Evolutionary conservation across 2,888 invertebrate species (phyloP), one percentile per base, ranked within the genome.

Genomic region (Mythimna albipuncta): DNA sequence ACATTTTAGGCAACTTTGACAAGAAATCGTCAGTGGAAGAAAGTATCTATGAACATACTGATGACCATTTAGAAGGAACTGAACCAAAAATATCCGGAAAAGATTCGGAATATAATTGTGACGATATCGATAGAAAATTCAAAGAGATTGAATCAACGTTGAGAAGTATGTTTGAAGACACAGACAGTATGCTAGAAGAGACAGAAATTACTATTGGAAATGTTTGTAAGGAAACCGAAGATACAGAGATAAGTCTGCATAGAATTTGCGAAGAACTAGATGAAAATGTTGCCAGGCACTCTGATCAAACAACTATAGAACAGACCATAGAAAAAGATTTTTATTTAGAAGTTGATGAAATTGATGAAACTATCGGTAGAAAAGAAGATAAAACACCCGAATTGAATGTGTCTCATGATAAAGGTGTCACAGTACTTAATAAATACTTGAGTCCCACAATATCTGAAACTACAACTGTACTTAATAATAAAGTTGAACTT

Each of bases 121-220:
- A 61, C 7, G 59, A 38, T 13, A 21, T 71, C 19, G 63, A 75
- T 54, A 47, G 32, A n/a, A 77, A 75, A 77, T 77, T 77, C 52
- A 77, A 59, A 19, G 58, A 54, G 26, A 64, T 75, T 21, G 75
- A 75, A 77, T 54, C 5, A 19, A 16, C n/a, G 2, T 59, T 75
- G 32, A 54, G 38, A 32, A 54, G 21, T 16, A 77, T 75, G 55
- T 72, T 72, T 44, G 35, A 38, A 41, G 61, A 63, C 0, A 44
- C 65, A 11, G 62, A 64, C 32, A 61, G 41, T 41, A 38, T 35
- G 44, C 50, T 38, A 9, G 52, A 65, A 35, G 61, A 71, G 19
- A 19, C 47, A 52, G 61, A n/a, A 50, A 47, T n/a, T 0, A 63
- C 13, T 6, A 32, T 58, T 11, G 21, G 19, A 44, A 57, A 50